Base-by-base conservation (phyloP, 2,888 invertebrate species). In the Acrobasis repandana region DNA sequence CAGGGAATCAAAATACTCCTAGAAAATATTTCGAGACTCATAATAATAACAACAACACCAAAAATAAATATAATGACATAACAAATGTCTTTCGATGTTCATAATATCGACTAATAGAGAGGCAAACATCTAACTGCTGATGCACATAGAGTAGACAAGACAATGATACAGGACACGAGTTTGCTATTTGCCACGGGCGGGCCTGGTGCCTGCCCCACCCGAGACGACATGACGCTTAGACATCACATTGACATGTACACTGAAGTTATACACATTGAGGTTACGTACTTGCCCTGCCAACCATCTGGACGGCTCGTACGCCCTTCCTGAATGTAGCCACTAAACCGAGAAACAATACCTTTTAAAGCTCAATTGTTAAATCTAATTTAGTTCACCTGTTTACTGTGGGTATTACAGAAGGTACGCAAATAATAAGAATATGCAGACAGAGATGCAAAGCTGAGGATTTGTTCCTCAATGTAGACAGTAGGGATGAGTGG, bases 241-340 rank as follows among this genome's bases (percentile, higher is more conserved):
- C 90, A 90, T 84, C 88, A 91, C 90, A 90, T 85, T 78, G 84
- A 90, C 89, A 90, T 82, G 78, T 82, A 90, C 89, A 88, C 69
- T 83, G 84, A 86, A 76, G 76, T 76, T 77, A 86, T 76, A 82
- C 80, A 85, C 75, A 81, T 79, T 78, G 71, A 77, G 74, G 81
- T 87, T 97, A 98, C 98, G 95, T 98, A 98, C 98, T 98, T 97
- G 98, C 97, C 95, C 98, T 95, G 94, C 98, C 98, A 93, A 97
- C 97, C 96, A 98, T 96, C 95, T 98, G 98, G 94, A 98, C 97
- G 94, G 98, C 98, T 93, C 98, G 97, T 93, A 99, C 99, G 95
- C 99, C 98, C 94, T 99, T 98, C 96, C 98, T 97, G 97, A 99
- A 99, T 93, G 98, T 97, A 90, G 98, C 98, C 97, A 99, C 99